Evolutionary conservation across 2,888 invertebrate genomes (phyloP).

Genomic region (Orgyia antiqua): DNA sequence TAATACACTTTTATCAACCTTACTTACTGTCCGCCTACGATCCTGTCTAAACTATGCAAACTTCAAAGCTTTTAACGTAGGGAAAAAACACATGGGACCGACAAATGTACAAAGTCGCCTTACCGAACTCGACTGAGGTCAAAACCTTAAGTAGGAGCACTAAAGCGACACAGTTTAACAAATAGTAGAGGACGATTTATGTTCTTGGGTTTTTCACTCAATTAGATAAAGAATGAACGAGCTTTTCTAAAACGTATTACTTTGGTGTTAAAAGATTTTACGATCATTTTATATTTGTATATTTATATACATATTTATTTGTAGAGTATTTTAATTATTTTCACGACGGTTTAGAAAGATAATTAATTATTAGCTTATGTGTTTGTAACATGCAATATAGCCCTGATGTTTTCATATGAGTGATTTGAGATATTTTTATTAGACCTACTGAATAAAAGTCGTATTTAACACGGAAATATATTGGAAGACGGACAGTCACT

Average conservation of each 20-base stretch:
- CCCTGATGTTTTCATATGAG: too few relatives aligned
- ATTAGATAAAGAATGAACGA: constrained; percentile 1
- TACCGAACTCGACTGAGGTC: constrained; percentile 20
- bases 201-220: constrained; percentile 5
- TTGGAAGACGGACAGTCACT: too few relatives aligned
- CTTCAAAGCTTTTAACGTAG: constrained; percentile 43
- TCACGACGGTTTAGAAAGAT: too few relatives aligned
- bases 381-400: too few relatives aligned
- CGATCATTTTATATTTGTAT: too few relatives aligned
- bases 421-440: too few relatives aligned
- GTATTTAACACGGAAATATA: too few relatives aligned
- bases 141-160: constrained; percentile 23
- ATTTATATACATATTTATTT: too few relatives aligned
- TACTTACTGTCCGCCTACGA: background rate
- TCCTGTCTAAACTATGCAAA: constrained; percentile 19
- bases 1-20: constrained; percentile 2
- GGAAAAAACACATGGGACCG: constrained; percentile 40
- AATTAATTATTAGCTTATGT: too few relatives aligned
- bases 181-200: constrained; percentile 6
- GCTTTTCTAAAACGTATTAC: constrained; percentile 1
- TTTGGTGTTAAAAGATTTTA: constrained; percentile 1
- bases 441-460: too few relatives aligned
- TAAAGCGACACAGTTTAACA: constrained; percentile 16
- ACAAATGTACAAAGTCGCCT: constrained; percentile 24
- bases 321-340: too few relatives aligned